Conservation (phyloP, 2,797 vertebrate genomes). For the Amblyraja radiata region DNA sequence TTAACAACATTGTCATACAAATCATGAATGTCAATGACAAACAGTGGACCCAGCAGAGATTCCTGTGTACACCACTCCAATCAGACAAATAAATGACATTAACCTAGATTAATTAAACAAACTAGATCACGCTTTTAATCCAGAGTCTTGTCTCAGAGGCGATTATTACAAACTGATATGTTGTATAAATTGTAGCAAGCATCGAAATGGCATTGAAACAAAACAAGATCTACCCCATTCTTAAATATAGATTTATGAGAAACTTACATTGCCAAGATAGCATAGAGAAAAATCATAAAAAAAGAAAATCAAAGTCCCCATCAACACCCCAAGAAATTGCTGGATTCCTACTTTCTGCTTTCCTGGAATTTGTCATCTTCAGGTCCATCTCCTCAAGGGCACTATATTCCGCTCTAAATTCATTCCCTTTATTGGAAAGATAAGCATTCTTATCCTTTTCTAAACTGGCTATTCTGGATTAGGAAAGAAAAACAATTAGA, state of each 20-base stretch:
- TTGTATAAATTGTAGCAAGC: neutral
- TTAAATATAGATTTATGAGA: neutral
- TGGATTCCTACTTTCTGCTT: constrained; percentile 65
- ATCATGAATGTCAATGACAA: no score
- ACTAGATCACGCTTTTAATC: neutral
- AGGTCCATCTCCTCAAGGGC: constrained; percentile 67
- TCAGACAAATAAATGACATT: neutral
- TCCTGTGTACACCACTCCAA: no score
- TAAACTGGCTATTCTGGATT: constrained; percentile 66
- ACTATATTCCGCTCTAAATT: constrained; percentile 59
- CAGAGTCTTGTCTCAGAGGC: neutral
- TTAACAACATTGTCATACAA: no score
- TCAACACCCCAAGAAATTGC: neutral
- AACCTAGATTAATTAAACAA: neutral
- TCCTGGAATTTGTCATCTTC: constrained; percentile 60
- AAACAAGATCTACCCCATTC: neutral
- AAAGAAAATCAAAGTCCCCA: neutral
- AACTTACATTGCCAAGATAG: neutral
- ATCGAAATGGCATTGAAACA: neutral
- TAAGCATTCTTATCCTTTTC: constrained; percentile 69
- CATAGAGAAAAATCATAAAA: neutral
- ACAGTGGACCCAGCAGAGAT: no score
- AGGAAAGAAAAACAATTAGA: constrained; percentile 40
- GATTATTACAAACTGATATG: neutral
- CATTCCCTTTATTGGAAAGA: constrained; percentile 65